Evolutionary conservation across 2,113 vertebrate genomes (phyloP), one percentile per base, ranked within the genome.

Genomic region (Caranx ignobilis): DNA sequence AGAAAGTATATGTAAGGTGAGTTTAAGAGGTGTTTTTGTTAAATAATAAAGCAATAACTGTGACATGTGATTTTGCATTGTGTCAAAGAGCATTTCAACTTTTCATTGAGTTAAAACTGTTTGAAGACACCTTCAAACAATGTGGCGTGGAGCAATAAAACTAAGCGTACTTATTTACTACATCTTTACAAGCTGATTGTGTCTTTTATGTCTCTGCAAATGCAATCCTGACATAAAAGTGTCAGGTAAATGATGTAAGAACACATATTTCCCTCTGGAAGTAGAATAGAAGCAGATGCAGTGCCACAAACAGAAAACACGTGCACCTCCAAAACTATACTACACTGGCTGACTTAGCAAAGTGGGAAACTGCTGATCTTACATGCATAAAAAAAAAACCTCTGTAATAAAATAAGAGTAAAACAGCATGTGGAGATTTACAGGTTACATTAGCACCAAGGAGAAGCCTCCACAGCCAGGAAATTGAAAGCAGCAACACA

Each of bases 401-500:
- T 19, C 4, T 65, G 52, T 41, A 11, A 72, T 11, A 35, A 19
- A 13, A 8, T 11, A 10, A 1, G 34, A 47, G 26, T 64, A 18
- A n/a, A 69, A 47, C 0, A n/a, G 31, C 4, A 66, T 66, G 12
- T 16, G 9, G 39, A 50, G 10, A 21, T 61, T 52, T 52, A 45
- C 3, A 32, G 16, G 47, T 15, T 4, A 73, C 2, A 39, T 31
- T 19, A 63, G 13, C 18, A 45, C 18, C 11, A 4, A 2, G 4
- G 2, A n/a, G 6, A n/a, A 50, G 12, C 12, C 11, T 47, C 34
- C 21, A 4, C 11, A 75, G 31, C 12, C 1, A 47, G 5, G 19
- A 84, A 18, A 86, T 45, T 43, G 2, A 79, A 57, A 69, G 55
- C 11, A 8, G 26, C 79, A 75, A 31, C 63, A 74, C 63, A 68